Evolutionary conservation across 2,113 vertebrate genomes (phyloP), one percentile per base, ranked within the genome.

Genomic region (Corapipo altera): DNA sequence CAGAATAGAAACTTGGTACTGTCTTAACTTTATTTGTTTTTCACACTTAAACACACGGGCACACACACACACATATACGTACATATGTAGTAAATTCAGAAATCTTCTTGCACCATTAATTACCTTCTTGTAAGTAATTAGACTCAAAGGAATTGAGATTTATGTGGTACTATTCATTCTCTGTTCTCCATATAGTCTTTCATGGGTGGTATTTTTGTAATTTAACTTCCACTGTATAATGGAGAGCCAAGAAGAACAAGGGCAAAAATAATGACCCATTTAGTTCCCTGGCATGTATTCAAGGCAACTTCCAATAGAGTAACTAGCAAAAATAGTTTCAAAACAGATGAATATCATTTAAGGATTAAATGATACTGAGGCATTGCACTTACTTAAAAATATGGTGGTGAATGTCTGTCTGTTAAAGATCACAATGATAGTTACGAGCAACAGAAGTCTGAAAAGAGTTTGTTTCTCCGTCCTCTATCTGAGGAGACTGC

Each of bases 51-150:
- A n/a, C 4, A 8, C 6, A 28, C 4, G 11, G 2, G 48, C 15
- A 33, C 10, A 27, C 3, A 57, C 9, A 62, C 12, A 37, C 3
- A 81, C 3, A 43, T 0, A 19, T 2, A 11, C 0, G 0, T 1
- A 78, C 3, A 9, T 16, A 18, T 5, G 4, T 11, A 57, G 14
- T 23, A 74, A 89, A 88, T 39, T 67, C 11, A 78, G 18, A 74
- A 76, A 70, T 69, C 3, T 71, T 55, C 32, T 62, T 73, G 8
- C 8, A 59, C 5, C 2, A 8, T 55, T 48, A 62, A 39, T 74
- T 80, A 16, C 12, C 12, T 72, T 58, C 27, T 62, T 67, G 6
- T 37, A 51, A 76, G 23, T 37, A 73, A 55, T 39, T 70, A 69
- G 15, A 54, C 20, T 41, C 7, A 85, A 71, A 87, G 17, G 4